Evolutionary conservation across 2,113 vertebrate genomes (phyloP), one percentile per base, ranked within the genome.

Genomic region (Marmota flaviventris): DNA sequence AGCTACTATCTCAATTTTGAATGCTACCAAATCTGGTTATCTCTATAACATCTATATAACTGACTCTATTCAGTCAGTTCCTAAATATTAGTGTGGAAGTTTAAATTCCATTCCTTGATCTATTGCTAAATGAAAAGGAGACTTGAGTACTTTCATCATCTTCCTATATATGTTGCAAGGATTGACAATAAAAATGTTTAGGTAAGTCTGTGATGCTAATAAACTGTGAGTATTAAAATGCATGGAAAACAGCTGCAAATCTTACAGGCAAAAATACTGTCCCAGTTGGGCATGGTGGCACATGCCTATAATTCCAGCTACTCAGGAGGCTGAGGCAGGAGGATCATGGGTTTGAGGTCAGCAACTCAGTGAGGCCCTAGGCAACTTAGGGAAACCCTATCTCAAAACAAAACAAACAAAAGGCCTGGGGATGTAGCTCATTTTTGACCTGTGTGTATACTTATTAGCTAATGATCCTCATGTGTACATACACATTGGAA

Each of bases 121-220:
- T 27, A 53, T 58, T 94, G 63, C 27, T 75, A 48, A 93, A 75
- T 93, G 61, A 96, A 83, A 92, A 78, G n/a, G 34, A 87, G 24
- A 79, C 32, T 76, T 94, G 39, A 69, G 63, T 51, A 81, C 2
- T 88, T 85, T 87, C 20, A 45, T 70, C 86, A 56, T 70, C 25
- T 84, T 93, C 25, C 25, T 95, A 75, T n/a, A n/a, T 70, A 93
- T 32, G 42, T 76, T 70, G 11, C 25, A 81, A 85, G 4, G 39
- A 85, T 63, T 96, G 27, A 75, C 63, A 79, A 69, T 94, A 94
- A 93, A 86, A 82, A 83, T 85, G 94, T 91, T 96, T 87, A 78
- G 53, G 37, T 83, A 87, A 83, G 42, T 87, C 77, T 90, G 12
- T 69, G 51, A 77, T 92, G 32, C 34, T 89, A 84, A 86, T 83